Evolutionary conservation across 2,797 vertebrate genomes (phyloP).

Genomic region (Enteromius fasciolatus): DNA sequence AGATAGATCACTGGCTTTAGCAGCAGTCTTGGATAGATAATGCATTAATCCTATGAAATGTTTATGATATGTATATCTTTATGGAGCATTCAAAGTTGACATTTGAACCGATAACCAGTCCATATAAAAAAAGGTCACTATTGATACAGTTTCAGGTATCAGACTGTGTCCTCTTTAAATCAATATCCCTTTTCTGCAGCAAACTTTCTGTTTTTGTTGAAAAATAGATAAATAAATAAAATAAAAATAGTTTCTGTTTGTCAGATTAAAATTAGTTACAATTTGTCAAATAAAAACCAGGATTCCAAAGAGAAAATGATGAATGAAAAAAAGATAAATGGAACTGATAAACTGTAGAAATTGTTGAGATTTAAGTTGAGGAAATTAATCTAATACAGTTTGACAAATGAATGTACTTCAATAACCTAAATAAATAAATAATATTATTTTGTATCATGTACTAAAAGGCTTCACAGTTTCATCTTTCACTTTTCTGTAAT

Average conservation of each 20-base stretch:
- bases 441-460: neutral
- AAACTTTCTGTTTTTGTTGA: neutral
- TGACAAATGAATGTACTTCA: neutral
- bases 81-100: neutral
- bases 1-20: neutral
- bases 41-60: neutral
- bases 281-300: neutral
- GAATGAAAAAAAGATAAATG: neutral
- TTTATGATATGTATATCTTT: neutral
- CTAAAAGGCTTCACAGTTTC: neutral
- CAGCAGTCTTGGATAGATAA: neutral
- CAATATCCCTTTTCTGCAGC: neutral
- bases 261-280: neutral
- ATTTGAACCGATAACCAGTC: neutral
- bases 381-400: neutral
- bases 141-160: neutral
- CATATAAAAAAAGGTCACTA: neutral
- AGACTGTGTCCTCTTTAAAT: neutral
- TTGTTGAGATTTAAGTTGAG: conserved; percentile 58
- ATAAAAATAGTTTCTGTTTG: neutral
- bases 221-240: neutral
- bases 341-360: conserved; percentile 56
- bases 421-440: neutral
- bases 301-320: neutral
- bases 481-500: neutral